phyloP scores from a whole-genome alignment of 2,797 vertebrate species.

The Microctenopoma lineatum region DNA sequence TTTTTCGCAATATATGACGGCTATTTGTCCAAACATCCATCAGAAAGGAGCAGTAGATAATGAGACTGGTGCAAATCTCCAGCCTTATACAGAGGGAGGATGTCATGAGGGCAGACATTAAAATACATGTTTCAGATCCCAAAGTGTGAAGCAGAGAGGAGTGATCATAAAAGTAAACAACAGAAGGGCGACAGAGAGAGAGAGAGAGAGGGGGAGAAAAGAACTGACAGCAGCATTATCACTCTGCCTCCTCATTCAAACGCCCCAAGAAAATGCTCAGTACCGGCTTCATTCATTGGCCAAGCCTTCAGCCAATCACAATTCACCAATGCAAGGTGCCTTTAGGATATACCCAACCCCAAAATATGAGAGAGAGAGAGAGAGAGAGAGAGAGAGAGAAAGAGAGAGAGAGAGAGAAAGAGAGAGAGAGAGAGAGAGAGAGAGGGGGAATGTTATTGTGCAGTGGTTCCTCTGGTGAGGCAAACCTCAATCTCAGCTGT shows the following conservation, averaged over 20 bases:
- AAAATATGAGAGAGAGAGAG: slow-evolving; percentile 70
- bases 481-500: too few species aligned
- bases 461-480: too few species aligned
- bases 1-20: slow-evolving; percentile 34
- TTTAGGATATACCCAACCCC: slow-evolving; percentile 83
- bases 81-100: not conserved
- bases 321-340: slow-evolving; percentile 78
- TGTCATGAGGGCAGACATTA: slow-evolving; percentile 13
- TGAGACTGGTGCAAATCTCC: slow-evolving; percentile 1
- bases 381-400: slow-evolving; percentile 28
- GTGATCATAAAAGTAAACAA: slow-evolving; percentile 42
- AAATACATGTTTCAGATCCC: slow-evolving; percentile 25
- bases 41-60: slow-evolving; percentile 4
- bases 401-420: slow-evolving; percentile 18
- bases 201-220: slow-evolving; percentile 36
- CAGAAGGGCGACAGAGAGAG: slow-evolving; percentile 51
- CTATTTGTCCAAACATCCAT: not conserved
- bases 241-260: slow-evolving; percentile 74
- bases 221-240: slow-evolving; percentile 73
- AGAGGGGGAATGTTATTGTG: too few species aligned
- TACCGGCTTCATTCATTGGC: slow-evolving; percentile 68
- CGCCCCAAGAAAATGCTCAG: slow-evolving; percentile 68
- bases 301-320: slow-evolving; percentile 67
- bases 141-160: slow-evolving; percentile 18
- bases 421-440: slow-evolving; percentile 34